Evolutionary conservation across 2,113 vertebrate species (phyloP), one percentile per base, ranked within the genome.

Genomic region (Chamaetylas fuelleborni): DNA sequence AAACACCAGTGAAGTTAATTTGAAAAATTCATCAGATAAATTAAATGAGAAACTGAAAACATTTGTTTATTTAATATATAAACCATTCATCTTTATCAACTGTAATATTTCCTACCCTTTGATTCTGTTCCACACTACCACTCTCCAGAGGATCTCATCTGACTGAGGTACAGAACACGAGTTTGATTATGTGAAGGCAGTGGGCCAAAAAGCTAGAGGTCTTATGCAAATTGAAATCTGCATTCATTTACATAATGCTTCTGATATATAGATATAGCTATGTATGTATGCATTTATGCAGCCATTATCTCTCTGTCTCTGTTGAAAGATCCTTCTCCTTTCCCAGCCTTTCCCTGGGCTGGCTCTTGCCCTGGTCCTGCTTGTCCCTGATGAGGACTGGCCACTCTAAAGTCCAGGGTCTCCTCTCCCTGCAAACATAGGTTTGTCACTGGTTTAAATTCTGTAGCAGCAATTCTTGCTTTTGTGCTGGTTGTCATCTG

Each of bases 41-140:
- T 88, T n/a, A 88, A 80, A 93, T 94, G 85, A 94, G 85, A 86
- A 93, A 62, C 71, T 3, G 4, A 91, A 94, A 81, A 28, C 67
- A 90, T 96, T 95, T 96, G 84, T 86, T 95, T 95, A 86, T 78
- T 95, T 88, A 82, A 92, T 96, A 77, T 77, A 80, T 58, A 79
- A 90, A 88, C 22, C 26, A 54, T 76, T 43, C 6, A 11, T 88
- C 85, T 66, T 94, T 83, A 92, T 82, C 81, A 88, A 1, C 42
- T 80, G n/a, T 48, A 91, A 72, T 76, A 62, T 82, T 91, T 91
- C 66, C 51, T 87, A 73, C 50, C 50, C 94, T 96, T 95, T 88
- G 93, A 96, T 92, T 81, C 14, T 73, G 56, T 86, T 95, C 83
- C 83, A 79, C 76, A 33, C 31, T 88, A 40, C 38, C 0, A 4